Base-by-base conservation (phyloP, 2,888 invertebrate genomes). In the Sipha maydis region DNA sequence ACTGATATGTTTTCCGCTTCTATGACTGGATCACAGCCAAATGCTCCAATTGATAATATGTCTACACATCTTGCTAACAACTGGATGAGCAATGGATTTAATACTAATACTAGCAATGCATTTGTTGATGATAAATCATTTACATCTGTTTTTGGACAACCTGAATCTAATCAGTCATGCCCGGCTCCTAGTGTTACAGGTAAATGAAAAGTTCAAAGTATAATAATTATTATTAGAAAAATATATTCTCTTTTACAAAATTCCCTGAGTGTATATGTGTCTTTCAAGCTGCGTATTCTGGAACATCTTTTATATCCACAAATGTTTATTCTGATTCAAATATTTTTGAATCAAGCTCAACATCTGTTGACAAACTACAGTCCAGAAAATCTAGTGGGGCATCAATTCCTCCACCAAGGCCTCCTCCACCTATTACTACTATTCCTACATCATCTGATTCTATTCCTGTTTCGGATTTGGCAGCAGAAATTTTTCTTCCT, bases 101-200 rank as follows among this genome's bases (percentile, higher is more conserved):
- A 75, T 75, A 67, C 80, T 41, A 88, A 88, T 38, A 83, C 90
- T 78, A 90, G 90, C 84, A 91, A 91, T 90, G 91, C 91, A 86
- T 92, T 92, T 90, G 92, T 97, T 92, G 95, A 96, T 92, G 97
- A 97, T 92, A 96, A 95, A 93, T 96, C 95, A 93, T 97, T 97
- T 93, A 95, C 95, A 91, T 95, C 96, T 91, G 97, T 97, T 91
- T 97, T 97, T 93, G 97, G 96, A 92, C 95, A 94, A 93, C 93
- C 94, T 91, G 95, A 95, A 92, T 92, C 94, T 91, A 92, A 94
- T 93, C 89, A 89, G 56, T 56, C 89, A 34, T 77, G 89, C 77
- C 89, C 90, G 34, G 89, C 90, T 48, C 75, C 88, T 21, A 89
- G 38, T 75, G 9, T 34, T 78, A 54, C 86, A 61, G 86, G 86